Percentiles rank a stretch among this genome's conserved stretches.
phyloP scores from a whole-genome alignment of 2,888 invertebrate genomes.

The Brenthis daphne region DNA sequence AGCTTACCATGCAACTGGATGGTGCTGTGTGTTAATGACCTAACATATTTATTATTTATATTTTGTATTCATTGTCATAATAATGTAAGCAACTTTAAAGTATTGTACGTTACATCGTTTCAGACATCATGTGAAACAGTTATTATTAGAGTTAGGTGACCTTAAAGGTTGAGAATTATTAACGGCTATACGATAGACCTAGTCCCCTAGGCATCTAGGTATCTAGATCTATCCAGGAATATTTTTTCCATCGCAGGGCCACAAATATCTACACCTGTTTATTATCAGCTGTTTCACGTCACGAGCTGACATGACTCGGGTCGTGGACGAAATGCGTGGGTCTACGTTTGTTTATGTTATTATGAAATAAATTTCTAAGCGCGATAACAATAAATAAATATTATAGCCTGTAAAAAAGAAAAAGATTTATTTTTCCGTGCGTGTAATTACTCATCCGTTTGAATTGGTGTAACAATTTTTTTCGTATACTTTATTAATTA shows the following conservation, averaged over 20 bases:
- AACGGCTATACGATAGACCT: no score
- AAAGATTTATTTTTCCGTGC: no score
- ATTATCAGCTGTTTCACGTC: constrained; percentile 50
- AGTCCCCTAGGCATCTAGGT: no score
- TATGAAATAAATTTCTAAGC: constrained; percentile 21
- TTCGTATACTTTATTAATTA: no score
- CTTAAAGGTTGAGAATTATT: neutral
- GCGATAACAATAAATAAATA: constrained; percentile 12
- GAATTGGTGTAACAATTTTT: no score
- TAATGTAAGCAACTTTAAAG: no score
- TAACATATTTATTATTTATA: no score
- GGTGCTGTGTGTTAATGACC: no score
- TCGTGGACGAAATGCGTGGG: constrained; percentile 28
- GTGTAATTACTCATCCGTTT: no score
- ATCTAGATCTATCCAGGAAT: constrained; percentile 6
- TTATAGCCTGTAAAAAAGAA: constrained; percentile 3
- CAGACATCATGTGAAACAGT: neutral
- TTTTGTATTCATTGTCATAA: no score
- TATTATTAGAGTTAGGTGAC: neutral
- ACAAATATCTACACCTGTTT: constrained; percentile 49
- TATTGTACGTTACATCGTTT: neutral
- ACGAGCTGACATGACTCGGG: constrained; percentile 41
- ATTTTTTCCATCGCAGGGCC: constrained; percentile 30
- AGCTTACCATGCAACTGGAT: no score
- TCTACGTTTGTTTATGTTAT: constrained; percentile 30